These are phyloP conservation scores for Colaptes auratus DNA, from an alignment of 2,113 vertebrate species.

Conservation along the genomic window DNA sequence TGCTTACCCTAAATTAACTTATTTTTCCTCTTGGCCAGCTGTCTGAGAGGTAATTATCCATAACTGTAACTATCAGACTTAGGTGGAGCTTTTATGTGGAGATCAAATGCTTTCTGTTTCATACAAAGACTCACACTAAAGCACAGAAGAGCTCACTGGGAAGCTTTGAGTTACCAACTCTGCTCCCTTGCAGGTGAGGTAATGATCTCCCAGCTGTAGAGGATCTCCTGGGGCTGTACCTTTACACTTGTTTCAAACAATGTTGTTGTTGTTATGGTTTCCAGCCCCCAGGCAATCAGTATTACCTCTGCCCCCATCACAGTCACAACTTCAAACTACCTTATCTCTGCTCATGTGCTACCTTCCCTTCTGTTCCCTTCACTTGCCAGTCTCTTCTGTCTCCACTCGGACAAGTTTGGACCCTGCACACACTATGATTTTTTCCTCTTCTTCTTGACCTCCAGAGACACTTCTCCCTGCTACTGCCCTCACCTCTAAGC, in stretches of 20 bases:
- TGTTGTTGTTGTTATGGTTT: not conserved
- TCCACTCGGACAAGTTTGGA: not conserved
- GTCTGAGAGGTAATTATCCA: conserved; percentile 12
- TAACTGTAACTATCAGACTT: not conserved
- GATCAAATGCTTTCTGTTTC: conserved; percentile 20
- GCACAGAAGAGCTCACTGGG: not conserved
- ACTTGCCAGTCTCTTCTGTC: not conserved
- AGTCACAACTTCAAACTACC: not conserved
- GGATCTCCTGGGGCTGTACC: not conserved
- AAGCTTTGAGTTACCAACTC: not conserved
- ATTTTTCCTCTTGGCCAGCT: conserved; percentile 3
- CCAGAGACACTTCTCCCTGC: not conserved
- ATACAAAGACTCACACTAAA: not conserved
- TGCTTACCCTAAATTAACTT: conserved; percentile 3
- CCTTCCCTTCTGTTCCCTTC: not conserved
- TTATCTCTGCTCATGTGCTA: not conserved
- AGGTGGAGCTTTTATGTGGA: conserved; percentile 28
- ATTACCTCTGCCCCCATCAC: not conserved
- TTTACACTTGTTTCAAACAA: not conserved
- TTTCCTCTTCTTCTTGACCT: not conserved
- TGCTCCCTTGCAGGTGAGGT: not conserved
- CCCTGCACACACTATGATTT: not conserved
- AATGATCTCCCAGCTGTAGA: not conserved
- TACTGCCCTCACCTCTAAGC: not conserved
- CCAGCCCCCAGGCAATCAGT: not conserved